These are phyloP conservation scores for Lepeophtheirus nordmannii DNA, from an alignment of 2,888 invertebrate genomes.

Conservation along the genomic window DNA sequence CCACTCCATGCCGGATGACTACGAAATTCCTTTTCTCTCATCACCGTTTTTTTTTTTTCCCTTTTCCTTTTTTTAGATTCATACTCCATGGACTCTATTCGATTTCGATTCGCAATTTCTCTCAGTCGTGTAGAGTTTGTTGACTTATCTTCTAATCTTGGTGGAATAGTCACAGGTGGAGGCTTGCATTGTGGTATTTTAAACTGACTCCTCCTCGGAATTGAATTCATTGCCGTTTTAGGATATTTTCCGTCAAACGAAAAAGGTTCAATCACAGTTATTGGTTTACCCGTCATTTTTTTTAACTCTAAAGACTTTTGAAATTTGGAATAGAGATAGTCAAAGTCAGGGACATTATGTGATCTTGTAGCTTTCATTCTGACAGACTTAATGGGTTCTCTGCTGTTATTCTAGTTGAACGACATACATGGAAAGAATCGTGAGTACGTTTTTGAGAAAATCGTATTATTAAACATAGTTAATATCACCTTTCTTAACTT, in stretches of 20 bases:
- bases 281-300: not conserved
- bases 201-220: no score
- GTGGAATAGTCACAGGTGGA: not conserved
- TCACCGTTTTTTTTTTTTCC: not conserved
- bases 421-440: not conserved
- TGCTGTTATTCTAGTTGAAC: not conserved
- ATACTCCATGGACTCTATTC: not conserved
- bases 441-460: not conserved
- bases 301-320: not conserved
- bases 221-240: not conserved
- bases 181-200: not conserved
- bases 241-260: conserved; percentile 12
- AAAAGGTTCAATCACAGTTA: conserved; percentile 2
- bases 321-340: conserved; percentile 3
- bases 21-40: not conserved
- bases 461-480: not conserved
- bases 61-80: not conserved
- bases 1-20: not conserved
- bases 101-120: not conserved
- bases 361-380: not conserved
- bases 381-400: not conserved
- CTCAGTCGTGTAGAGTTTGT: not conserved
- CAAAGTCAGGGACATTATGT: conserved; percentile 13
- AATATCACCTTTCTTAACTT: not conserved
- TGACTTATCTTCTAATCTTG: not conserved